These are phyloP conservation scores for Panulirus ornatus DNA, from an alignment of 1,140 invertebrate species.

Conservation along the genomic window DNA sequence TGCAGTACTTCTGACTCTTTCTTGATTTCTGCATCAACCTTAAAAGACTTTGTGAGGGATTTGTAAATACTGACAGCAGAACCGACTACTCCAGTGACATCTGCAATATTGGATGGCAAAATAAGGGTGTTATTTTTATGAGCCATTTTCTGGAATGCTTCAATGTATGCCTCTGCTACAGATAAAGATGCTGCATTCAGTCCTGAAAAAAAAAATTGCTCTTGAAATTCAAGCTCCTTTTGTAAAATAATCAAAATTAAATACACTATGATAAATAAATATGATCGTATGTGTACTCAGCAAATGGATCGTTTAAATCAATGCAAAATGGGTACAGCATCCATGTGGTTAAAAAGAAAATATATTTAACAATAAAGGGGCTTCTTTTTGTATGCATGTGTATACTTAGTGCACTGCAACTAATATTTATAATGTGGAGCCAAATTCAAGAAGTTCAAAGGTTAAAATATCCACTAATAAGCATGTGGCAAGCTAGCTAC, in stretches of 20 bases:
- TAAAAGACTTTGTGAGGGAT: background rate
- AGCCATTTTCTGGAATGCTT: slow-evolving; percentile 49
- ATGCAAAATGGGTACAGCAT: background rate
- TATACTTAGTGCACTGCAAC: too few relatives aligned
- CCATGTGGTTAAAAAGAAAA: background rate
- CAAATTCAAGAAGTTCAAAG: too few relatives aligned
- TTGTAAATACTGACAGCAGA: slow-evolving; percentile 33
- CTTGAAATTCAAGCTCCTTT: background rate
- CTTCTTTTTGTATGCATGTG: too few relatives aligned
- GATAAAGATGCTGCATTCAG: slow-evolving; percentile 47
- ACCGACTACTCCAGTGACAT: slow-evolving; percentile 38
- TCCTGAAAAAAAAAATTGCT: background rate
- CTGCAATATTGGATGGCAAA: slow-evolving; percentile 31
- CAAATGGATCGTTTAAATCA: background rate
- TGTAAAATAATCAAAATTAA: background rate
- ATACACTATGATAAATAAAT: background rate
- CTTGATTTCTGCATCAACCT: background rate
- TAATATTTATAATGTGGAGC: too few relatives aligned
- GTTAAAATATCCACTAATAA: too few relatives aligned
- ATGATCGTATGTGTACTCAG: background rate
- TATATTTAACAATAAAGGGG: background rate
- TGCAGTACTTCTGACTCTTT: background rate
- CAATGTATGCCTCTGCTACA: slow-evolving; percentile 35
- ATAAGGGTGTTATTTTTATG: slow-evolving; percentile 34
- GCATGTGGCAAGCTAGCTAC: too few relatives aligned